These are phyloP conservation scores for Xiphydria camelus DNA, from an alignment of 2,888 invertebrate species.

Conservation along the genomic window DNA sequence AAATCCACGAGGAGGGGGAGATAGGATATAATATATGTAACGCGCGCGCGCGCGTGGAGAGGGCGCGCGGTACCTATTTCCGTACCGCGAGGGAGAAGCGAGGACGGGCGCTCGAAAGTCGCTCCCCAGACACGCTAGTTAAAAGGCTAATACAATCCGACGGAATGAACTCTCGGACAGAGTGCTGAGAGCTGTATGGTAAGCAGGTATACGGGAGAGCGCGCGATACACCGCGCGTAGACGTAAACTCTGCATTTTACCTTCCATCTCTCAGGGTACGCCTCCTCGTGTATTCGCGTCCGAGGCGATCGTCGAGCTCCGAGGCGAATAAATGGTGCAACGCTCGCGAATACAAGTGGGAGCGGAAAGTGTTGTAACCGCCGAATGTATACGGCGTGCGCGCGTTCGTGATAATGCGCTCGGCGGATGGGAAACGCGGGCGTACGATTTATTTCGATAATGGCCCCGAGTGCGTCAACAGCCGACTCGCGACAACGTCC, in stretches of 20 bases:
- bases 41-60: no score
- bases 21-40: no score
- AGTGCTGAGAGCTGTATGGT: no score
- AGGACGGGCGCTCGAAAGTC: neutral
- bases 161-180: neutral
- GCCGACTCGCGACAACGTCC: no score
- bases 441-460: no score
- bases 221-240: no score
- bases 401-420: conserved; percentile 12
- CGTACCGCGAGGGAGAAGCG: neutral
- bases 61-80: no score
- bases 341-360: neutral
- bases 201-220: no score
- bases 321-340: conserved; percentile 2
- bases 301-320: neutral
- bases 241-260: neutral
- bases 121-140: neutral
- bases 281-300: no score
- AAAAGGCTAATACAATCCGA: neutral
- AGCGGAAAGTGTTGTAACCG: conserved; percentile 5
- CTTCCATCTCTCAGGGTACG: neutral
- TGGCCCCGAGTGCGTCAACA: no score
- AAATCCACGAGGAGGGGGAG: no score
- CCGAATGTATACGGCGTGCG: conserved; percentile 3
- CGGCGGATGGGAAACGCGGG: neutral